Evolutionary conservation across 1,140 invertebrate genomes (phyloP), one percentile per base, ranked within the genome.

Genomic region (Pseudomyrmex gracilis): DNA sequence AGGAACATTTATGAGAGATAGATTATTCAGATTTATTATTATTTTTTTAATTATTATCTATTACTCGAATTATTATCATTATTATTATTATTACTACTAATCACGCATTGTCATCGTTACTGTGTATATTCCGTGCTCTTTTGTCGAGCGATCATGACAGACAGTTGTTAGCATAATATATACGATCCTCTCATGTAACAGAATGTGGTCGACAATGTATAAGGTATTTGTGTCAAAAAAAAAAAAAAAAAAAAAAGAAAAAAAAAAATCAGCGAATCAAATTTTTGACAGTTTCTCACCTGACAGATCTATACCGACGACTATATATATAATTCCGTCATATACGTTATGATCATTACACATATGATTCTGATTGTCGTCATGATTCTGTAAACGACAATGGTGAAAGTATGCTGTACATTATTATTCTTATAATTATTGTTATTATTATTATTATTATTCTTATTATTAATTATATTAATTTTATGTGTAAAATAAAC

Each of bases 401-500:
- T 63, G 67, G 64, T 85, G 61, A 87, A 68, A 85, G 67, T 89
- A 87, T 90, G 34, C 34, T 34, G 84, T 84, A 90, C 89, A 90
- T 89, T 84, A 87, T 91, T 86, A 90, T 87, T 92, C 89, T 90
- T 86, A 90, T 92, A 90, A 90, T 91, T 90, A 92, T 90, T 87
- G 85, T 85, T 91, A 86, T 89, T 90, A 90, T 87, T 49, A 88
- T 89, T 89, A 90, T 88, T 49, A 87, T 89, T 90, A 90, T 88
- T 89, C 76, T 73, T 91, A 91, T 90, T 89, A 86, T 66, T 78
- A 73, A 84, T 60, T 80, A 91, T 90, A 92, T 90, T 91, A 78
- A 92, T 90, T 93, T 92, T 90, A 90, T 90, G 90, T 93, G 90
- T 92, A 92, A 92, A 89, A 92, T 91, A 92, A 93, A 92, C 84